phyloP scores from a whole-genome alignment of 2,888 invertebrate species.

The Dynastes tityus region DNA sequence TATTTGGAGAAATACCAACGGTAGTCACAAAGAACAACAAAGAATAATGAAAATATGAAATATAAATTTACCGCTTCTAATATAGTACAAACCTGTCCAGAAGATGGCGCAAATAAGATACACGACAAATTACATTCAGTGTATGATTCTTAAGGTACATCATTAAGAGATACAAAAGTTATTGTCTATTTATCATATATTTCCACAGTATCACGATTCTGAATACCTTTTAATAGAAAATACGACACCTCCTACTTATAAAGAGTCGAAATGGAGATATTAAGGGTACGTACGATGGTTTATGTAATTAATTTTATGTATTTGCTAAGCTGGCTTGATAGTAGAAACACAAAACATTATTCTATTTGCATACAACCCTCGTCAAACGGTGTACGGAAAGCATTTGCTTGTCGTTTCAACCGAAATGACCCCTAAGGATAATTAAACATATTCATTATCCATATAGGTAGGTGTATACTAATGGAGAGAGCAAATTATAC shows the following conservation, averaged over 20 bases:
- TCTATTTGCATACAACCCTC: slow-evolving; percentile 30
- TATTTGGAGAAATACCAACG: no score
- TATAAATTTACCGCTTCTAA: no score
- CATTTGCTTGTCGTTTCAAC: not conserved
- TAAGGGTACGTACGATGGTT: not conserved
- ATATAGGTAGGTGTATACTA: not conserved
- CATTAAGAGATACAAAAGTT: no score
- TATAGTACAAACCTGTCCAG: no score
- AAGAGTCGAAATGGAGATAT: not conserved
- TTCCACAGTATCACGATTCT: no score
- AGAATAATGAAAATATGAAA: no score
- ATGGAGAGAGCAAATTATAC: slow-evolving; percentile 1
- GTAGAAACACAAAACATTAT: slow-evolving; percentile 23
- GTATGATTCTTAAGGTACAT: no score
- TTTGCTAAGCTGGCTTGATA: not conserved
- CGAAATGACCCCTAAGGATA: slow-evolving; percentile 18
- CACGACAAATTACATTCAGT: no score
- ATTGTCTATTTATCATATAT: no score
- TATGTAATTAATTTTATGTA: slow-evolving; percentile 16
- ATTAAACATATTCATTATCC: slow-evolving; percentile 33
- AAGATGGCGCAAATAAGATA: no score
- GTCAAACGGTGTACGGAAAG: slow-evolving; percentile 12
- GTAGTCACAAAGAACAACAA: no score
- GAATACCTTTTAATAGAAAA: not conserved
- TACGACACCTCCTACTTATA: not conserved